A percentile compares a stretch with the other conserved stretches of the same genome.
Evolutionary conservation across 2,888 invertebrate species (phyloP).

Genomic region (Macaria liturata): DNA sequence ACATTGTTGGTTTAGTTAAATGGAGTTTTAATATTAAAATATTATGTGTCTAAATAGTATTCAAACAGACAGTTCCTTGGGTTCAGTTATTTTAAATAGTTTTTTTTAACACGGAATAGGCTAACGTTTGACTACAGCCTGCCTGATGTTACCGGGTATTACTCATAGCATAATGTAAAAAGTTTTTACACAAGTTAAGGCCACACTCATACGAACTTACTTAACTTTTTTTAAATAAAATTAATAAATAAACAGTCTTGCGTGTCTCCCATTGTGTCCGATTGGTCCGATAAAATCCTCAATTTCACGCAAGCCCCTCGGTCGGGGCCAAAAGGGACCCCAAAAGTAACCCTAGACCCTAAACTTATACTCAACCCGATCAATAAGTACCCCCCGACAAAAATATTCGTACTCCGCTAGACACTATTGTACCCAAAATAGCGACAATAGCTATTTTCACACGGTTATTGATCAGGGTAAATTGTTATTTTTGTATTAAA

Average conservation of each 20-base stretch:
- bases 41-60: no score
- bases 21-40: no score
- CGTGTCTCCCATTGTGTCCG: slow-evolving; percentile 41
- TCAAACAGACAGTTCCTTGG: no score
- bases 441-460: slow-evolving; percentile 50
- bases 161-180: no score
- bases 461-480: slow-evolving; percentile 31
- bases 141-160: no score
- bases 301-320: slow-evolving; percentile 60
- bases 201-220: no score
- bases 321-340: not conserved
- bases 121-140: no score
- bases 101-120: no score
- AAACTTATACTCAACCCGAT: slow-evolving; percentile 50
- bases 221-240: not conserved
- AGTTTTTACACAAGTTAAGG: no score
- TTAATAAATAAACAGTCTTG: slow-evolving; percentile 31
- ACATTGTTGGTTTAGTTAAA: no score
- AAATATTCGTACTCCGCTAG: slow-evolving; percentile 44
- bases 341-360: slow-evolving; percentile 23
- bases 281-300: slow-evolving; percentile 61
- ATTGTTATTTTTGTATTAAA: slow-evolving; percentile 27
- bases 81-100: no score
- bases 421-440: slow-evolving; percentile 43
- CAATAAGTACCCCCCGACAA: slow-evolving; percentile 48